Conservation (phyloP, 2,797 vertebrate species). For the Cynopterus sphinx region DNA sequence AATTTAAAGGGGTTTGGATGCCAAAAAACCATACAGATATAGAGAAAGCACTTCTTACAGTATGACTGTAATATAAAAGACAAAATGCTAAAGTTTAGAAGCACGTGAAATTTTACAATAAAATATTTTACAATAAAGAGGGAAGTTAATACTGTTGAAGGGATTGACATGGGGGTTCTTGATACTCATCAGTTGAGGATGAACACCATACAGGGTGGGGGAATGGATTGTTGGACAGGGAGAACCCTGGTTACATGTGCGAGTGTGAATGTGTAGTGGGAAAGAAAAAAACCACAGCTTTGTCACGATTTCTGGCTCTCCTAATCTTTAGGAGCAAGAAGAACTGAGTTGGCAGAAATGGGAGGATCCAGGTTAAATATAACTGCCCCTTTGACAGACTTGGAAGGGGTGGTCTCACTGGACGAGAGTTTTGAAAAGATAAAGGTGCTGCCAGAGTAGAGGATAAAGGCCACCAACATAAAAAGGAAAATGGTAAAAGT, state of each 20-base stretch:
- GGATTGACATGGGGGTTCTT: neutral
- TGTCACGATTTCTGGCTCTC: neutral
- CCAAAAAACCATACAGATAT: neutral
- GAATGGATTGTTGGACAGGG: neutral
- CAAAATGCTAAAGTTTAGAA: neutral
- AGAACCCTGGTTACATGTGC: neutral
- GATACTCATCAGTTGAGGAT: neutral
- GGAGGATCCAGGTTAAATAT: neutral
- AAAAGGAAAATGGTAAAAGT: conserved; percentile 1
- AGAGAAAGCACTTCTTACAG: neutral
- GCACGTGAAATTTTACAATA: neutral
- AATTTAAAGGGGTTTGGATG: neutral
- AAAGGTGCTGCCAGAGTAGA: neutral
- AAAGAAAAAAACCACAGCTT: neutral
- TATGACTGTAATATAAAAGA: neutral
- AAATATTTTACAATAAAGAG: neutral
- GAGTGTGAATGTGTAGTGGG: neutral
- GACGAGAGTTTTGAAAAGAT: conserved; percentile 19
- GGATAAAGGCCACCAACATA: neutral
- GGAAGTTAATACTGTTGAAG: neutral
- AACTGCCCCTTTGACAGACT: neutral
- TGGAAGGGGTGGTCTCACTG: neutral
- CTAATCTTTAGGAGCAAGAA: neutral
- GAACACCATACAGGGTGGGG: neutral
- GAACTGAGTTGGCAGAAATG: neutral